Evolutionary conservation across 2,888 invertebrate genomes (phyloP).

Genomic region (Acanthosepion lycidas): DNA sequence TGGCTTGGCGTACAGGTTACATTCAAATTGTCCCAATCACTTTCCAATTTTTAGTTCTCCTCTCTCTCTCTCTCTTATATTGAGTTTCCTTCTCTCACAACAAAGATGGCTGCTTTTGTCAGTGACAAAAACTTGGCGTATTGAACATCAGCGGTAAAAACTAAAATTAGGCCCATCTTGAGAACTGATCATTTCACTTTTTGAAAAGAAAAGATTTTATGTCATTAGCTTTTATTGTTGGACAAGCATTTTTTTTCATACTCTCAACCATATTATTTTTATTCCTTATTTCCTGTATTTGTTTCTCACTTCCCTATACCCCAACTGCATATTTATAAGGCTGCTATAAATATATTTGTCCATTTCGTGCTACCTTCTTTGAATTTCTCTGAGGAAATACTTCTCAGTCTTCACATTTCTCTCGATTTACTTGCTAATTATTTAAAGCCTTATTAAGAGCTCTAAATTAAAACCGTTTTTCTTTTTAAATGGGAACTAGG

Average conservation of each 20-base stretch:
- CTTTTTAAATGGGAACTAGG: too few relatives aligned
- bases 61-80: background rate
- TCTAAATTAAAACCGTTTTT: too few relatives aligned
- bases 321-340: background rate
- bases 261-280: too few relatives aligned
- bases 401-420: background rate
- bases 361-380: background rate
- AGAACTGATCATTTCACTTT: background rate
- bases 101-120: background rate
- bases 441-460: too few relatives aligned
- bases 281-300: background rate
- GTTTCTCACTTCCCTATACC: background rate
- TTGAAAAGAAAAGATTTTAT: background rate
- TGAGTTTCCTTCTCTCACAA: background rate
- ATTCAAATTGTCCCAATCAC: background rate
- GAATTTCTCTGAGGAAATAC: background rate
- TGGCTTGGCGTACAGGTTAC: background rate
- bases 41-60: background rate
- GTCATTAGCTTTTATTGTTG: slow-evolving; percentile 33
- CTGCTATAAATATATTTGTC: background rate
- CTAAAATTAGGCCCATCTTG: background rate
- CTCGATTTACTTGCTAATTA: too few relatives aligned
- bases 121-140: background rate
- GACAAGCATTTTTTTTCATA: background rate
- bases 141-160: background rate